Evolutionary conservation across 2,113 vertebrate species (phyloP).

Genomic region (Laticauda colubrina): DNA sequence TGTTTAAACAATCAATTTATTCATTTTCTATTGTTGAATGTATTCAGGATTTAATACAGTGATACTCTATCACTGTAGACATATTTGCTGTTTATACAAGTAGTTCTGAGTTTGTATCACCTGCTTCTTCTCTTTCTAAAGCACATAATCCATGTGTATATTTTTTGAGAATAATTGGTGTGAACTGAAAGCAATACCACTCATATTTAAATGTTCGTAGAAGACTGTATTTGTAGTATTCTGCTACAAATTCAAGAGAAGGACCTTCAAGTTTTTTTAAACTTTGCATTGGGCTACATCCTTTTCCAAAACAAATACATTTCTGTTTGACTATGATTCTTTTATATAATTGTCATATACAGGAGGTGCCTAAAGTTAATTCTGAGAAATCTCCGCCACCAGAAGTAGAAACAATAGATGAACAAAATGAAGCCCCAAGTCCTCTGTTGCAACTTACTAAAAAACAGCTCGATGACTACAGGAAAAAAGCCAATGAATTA

Average conservation of each 20-base stretch:
- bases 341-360: conserved; percentile 10
- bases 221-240: not conserved
- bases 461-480: conserved; percentile 26
- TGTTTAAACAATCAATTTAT: not conserved
- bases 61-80: not conserved
- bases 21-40: not conserved
- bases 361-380: conserved; percentile 51
- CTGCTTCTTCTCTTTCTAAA: not conserved
- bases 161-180: not conserved
- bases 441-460: not conserved
- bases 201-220: not conserved
- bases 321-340: not conserved
- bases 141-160: not conserved
- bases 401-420: conserved; percentile 42
- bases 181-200: too few relatives aligned
- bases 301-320: not conserved
- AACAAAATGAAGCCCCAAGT: conserved; percentile 2
- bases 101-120: not conserved
- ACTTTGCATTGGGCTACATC: not conserved
- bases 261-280: not conserved
- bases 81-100: not conserved
- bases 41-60: not conserved
- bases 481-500: conserved; percentile 46
- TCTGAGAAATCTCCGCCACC: conserved; percentile 4
- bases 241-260: not conserved